Base-by-base conservation (phyloP, 2,797 vertebrate species). In the Pseudomugil tenellus region DNA sequence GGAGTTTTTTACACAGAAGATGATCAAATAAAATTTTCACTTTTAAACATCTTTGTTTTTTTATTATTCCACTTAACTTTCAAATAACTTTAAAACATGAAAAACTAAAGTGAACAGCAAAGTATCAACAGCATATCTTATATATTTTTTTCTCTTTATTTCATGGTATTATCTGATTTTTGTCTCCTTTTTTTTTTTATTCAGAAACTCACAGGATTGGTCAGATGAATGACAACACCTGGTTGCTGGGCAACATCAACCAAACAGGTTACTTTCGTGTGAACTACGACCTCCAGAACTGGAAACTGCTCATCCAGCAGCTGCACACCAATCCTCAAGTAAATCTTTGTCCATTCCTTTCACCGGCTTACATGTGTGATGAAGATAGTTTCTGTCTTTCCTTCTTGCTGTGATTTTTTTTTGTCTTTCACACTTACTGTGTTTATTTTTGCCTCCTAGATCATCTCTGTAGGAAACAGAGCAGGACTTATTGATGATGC, bases 201-300 rank as follows among this genome's bases (percentile, higher is more conserved):
- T 80, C 86, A 99, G 98, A 99, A 79, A 93, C 84, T 19, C 97
- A 98, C 87, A 92, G 87, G 89, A 92, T 98, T 81, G 87, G 91
- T 64, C 84, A 83, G 80, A 91, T 97, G 83, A 93, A 94, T 23
- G 95, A 96, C 58, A 92, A 88, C 82, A 95, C 68, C 48, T 99
- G 98, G 98, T 89, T 99, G 79, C 90, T 99, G 19, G 98, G 96
- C 57, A 99, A 99, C 89, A 95, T 99, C 87, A 98, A 99, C 90
- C 98, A 99, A 92, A 98, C 96, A 0, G 97, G 97, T 14, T 99
- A 99, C 90, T 99, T 98, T 80, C 94, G 98, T 70, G 97, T 99
- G 87, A 99, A 99, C 94, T 99, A 99, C 62, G 96, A 99, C 92
- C 93, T 96, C 65, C 95, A 94, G 79, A 99, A 99, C 89, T 99